These are phyloP conservation scores for Malurus cyaneus DNA, from an alignment of 2,113 vertebrate species.

Conservation along the genomic window DNA sequence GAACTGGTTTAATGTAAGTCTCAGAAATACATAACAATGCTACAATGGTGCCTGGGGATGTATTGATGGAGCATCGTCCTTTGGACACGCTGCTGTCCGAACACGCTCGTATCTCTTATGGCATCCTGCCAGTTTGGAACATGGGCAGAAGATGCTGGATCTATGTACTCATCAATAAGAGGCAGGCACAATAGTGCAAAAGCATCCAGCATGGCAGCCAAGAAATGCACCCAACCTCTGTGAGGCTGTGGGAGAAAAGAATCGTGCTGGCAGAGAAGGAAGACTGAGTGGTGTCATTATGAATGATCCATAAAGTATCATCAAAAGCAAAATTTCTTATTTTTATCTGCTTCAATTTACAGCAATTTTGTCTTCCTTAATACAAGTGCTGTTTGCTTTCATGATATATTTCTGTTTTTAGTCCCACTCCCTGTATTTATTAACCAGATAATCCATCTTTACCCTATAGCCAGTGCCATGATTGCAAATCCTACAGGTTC, in stretches of 20 bases:
- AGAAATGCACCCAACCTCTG: not conserved
- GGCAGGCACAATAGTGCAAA: not conserved
- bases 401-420: conserved; percentile 34
- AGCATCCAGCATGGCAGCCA: not conserved
- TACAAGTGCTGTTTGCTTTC: conserved; percentile 37
- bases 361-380: conserved; percentile 5
- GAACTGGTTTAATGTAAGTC: not conserved
- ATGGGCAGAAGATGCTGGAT: not conserved
- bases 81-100: not conserved
- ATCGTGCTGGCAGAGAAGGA: not conserved
- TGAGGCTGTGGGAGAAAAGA: not conserved
- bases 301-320: not conserved
- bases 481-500: conserved; percentile 65
- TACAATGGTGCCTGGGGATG: not conserved
- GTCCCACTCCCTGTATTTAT: conserved; percentile 62
- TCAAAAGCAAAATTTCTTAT: not conserved
- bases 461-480: not conserved
- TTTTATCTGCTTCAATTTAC: not conserved
- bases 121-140: not conserved
- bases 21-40: not conserved
- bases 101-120: not conserved
- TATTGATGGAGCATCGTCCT: not conserved
- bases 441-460: conserved; percentile 63
- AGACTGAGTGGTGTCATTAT: not conserved
- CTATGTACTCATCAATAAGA: not conserved